These are phyloP conservation scores for Allophyes oxyacanthae DNA, from an alignment of 2,888 invertebrate genomes.

Conservation along the genomic window DNA sequence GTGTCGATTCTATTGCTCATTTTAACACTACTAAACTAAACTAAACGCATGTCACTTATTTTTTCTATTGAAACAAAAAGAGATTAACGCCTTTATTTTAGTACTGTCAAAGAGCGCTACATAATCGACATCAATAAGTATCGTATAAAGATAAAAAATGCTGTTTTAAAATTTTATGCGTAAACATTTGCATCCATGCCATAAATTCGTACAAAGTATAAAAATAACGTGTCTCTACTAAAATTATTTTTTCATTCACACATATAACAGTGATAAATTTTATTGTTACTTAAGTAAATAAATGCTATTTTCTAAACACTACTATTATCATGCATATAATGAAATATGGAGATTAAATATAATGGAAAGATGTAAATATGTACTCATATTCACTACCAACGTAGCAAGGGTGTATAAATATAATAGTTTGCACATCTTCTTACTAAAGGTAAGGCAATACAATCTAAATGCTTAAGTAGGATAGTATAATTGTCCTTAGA, in stretches of 20 bases:
- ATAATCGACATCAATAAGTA: too few relatives aligned
- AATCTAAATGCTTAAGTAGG: slow-evolving; percentile 43
- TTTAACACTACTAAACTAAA: too few relatives aligned
- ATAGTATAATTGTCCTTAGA: slow-evolving; percentile 30
- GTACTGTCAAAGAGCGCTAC: too few relatives aligned
- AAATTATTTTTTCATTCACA: slow-evolving; percentile 16
- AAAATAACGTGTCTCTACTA: slow-evolving; percentile 12
- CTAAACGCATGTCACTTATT: too few relatives aligned
- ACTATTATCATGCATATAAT: slow-evolving; percentile 19
- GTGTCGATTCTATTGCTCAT: too few relatives aligned
- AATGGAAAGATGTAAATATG: slow-evolving; percentile 9
- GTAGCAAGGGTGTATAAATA: slow-evolving; percentile 24
- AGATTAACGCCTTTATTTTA: too few relatives aligned
- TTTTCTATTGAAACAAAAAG: too few relatives aligned
- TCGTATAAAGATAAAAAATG: too few relatives aligned
- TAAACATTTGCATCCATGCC: too few relatives aligned
- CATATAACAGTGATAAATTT: slow-evolving; percentile 3
- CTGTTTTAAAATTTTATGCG: too few relatives aligned
- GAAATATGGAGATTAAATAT: slow-evolving; percentile 1
- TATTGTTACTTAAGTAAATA: slow-evolving; percentile 15
- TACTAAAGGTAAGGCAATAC: slow-evolving; percentile 13
- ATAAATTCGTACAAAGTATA: not conserved
- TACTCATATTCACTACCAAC: slow-evolving; percentile 14
- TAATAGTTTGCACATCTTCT: slow-evolving; percentile 15
- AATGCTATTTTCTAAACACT: slow-evolving; percentile 24